A percentile compares a stretch with the other conserved stretches of the same genome.
Evolutionary conservation across 2,113 vertebrate genomes (phyloP).

Genomic region (Engystomops pustulosus): DNA sequence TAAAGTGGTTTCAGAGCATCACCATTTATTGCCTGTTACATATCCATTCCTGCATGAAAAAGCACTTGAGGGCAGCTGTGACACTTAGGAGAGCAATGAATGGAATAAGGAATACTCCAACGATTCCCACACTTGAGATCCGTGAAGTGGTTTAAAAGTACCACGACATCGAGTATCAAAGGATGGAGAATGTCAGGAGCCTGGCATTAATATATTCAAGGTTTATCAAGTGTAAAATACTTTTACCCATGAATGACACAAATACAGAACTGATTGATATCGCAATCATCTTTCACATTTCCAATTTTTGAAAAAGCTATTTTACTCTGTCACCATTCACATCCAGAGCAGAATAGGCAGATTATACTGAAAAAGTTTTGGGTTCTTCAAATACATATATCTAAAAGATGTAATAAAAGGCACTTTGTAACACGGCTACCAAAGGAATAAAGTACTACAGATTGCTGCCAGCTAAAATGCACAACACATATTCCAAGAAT

Average conservation of each 20-base stretch:
- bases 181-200: slow-evolving; percentile 64
- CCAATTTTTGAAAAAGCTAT: slow-evolving; percentile 52
- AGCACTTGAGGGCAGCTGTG: slow-evolving; percentile 63
- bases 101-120: slow-evolving; percentile 64
- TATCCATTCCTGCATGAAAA: slow-evolving; percentile 58
- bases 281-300: slow-evolving; percentile 50
- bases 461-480: too few relatives aligned
- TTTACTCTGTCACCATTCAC: slow-evolving; percentile 41
- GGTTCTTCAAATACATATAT: not conserved
- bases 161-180: slow-evolving; percentile 65
- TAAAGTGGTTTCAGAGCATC: slow-evolving; percentile 51
- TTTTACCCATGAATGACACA: slow-evolving; percentile 60
- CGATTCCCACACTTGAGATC: slow-evolving; percentile 70
- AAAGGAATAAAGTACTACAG: not conserved
- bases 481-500: too few relatives aligned
- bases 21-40: slow-evolving; percentile 62
- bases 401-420: not conserved
- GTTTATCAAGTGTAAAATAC: slow-evolving; percentile 64
- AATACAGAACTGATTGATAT: slow-evolving; percentile 64
- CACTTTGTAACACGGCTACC: not conserved
- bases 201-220: slow-evolving; percentile 63
- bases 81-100: slow-evolving; percentile 52
- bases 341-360: slow-evolving; percentile 18
- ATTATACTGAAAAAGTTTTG: not conserved
- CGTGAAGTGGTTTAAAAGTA: slow-evolving; percentile 70